These are phyloP conservation scores for Erinaceus europaeus DNA, from an alignment of 2,113 vertebrate species.

Conservation along the genomic window DNA sequence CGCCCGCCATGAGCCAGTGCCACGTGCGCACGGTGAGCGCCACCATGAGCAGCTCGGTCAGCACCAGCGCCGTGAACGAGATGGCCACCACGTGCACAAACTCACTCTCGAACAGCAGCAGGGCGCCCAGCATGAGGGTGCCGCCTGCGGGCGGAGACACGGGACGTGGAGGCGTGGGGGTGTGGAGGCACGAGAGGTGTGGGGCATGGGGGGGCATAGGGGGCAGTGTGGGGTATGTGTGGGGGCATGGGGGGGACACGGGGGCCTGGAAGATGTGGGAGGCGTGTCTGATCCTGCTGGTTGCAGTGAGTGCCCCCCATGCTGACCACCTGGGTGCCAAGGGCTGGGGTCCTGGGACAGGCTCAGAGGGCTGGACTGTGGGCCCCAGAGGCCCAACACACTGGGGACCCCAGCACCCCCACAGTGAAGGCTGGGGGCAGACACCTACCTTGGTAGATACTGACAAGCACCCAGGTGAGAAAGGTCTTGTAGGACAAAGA, in stretches of 20 bases:
- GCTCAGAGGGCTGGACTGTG: too few relatives aligned
- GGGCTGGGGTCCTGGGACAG: too few relatives aligned
- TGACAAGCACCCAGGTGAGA: conserved; percentile 89
- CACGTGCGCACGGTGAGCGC: conserved; percentile 94
- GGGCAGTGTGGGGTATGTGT: neutral
- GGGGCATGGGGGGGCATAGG: neutral
- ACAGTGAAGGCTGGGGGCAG: too few relatives aligned
- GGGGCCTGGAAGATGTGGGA: neutral
- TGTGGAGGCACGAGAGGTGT: too few relatives aligned
- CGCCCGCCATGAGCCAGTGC: conserved; percentile 98
- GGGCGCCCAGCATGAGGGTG: conserved; percentile 94
- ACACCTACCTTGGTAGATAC: conserved; percentile 86
- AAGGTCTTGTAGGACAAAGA: conserved; percentile 95
- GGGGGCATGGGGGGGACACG: neutral
- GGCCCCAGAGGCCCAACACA: too few relatives aligned
- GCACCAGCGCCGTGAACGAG: conserved; percentile 96
- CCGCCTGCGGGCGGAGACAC: conserved; percentile 84
- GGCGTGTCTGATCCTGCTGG: too few relatives aligned
- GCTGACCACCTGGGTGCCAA: too few relatives aligned
- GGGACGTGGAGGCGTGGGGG: neutral
- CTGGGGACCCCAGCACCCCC: too few relatives aligned
- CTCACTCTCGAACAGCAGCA: conserved; percentile 96
- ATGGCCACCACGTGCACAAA: conserved; percentile 98
- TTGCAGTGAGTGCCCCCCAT: too few relatives aligned
- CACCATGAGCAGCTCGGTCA: conserved; percentile 99